Evolutionary conservation across 2,888 invertebrate genomes (phyloP).

Genomic region (Acanthococcus lagerstroemiae): DNA sequence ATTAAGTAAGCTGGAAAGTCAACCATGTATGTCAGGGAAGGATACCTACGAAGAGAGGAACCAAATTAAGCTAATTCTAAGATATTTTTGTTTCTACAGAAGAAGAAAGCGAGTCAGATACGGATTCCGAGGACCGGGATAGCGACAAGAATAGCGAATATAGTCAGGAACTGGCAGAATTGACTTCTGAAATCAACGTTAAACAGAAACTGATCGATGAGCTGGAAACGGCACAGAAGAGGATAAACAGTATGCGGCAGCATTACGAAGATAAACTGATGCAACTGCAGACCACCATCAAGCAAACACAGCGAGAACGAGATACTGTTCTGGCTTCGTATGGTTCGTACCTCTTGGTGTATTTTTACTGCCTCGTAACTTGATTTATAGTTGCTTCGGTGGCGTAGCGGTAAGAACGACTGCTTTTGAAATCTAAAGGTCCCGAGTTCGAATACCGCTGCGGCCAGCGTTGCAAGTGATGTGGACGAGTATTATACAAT

Average conservation of each 20-base stretch:
- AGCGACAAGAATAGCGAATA: constrained; percentile 34
- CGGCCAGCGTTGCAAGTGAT: too few species aligned
- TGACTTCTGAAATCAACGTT: constrained; percentile 88
- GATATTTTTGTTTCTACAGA: constrained; percentile 4
- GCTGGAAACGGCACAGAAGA: constrained; percentile 75
- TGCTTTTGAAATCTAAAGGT: too few species aligned
- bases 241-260: constrained; percentile 70
- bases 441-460: too few species aligned
- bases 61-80: too few species aligned
- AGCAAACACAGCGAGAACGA: constrained; percentile 78
- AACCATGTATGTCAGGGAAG: too few species aligned
- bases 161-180: constrained; percentile 66
- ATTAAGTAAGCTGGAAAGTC: too few species aligned
- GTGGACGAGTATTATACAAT: too few species aligned
- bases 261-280: constrained; percentile 88
- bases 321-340: constrained; percentile 70
- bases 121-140: constrained; percentile 7
- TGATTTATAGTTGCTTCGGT: neutral
- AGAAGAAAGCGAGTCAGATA: constrained; percentile 22
- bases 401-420: too few species aligned
- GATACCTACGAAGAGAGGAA: too few species aligned
- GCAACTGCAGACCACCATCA: constrained; percentile 72
- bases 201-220: constrained; percentile 92
- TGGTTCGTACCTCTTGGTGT: constrained; percentile 38
- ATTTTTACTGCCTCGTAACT: neutral